These are phyloP conservation scores for Odontomachus brunneus DNA, from an alignment of 1,140 invertebrate genomes.

Conservation along the genomic window DNA sequence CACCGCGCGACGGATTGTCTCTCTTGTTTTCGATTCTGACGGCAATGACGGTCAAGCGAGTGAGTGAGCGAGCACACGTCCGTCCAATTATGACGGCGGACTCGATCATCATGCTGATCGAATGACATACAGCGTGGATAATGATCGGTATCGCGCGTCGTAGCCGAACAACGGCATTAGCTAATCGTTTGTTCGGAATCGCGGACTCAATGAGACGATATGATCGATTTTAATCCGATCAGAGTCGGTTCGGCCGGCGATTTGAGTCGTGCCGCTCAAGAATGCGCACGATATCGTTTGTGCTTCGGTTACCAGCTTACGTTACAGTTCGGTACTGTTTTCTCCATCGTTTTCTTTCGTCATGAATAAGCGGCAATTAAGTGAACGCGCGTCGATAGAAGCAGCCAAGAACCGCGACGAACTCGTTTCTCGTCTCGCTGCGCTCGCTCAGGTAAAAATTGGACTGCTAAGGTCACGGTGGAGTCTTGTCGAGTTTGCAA, in stretches of 20 bases:
- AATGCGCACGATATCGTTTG: not conserved
- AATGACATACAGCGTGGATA: slow-evolving; percentile 44
- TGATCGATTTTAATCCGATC: slow-evolving; percentile 38
- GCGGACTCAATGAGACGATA: not conserved
- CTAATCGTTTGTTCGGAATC: slow-evolving; percentile 25
- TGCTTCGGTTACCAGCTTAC: not conserved
- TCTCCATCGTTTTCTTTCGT: too few species aligned
- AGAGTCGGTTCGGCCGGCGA: slow-evolving; percentile 4
- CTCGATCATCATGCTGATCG: slow-evolving; percentile 48
- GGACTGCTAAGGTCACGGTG: not conserved
- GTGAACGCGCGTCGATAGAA: too few species aligned
- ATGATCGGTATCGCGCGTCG: slow-evolving; percentile 31
- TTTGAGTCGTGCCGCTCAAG: not conserved
- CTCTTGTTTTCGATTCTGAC: slow-evolving; percentile 28
- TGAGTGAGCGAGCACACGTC: not conserved
- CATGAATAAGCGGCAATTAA: too few species aligned
- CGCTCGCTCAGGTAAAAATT: too few species aligned
- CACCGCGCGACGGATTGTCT: slow-evolving; percentile 44
- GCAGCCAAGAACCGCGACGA: too few species aligned
- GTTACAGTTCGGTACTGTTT: too few species aligned
- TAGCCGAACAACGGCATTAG: slow-evolving; percentile 22
- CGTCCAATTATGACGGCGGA: slow-evolving; percentile 49
- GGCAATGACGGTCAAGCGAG: not conserved
- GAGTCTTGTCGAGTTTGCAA: slow-evolving; percentile 36
- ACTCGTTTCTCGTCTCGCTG: too few species aligned